Evolutionary conservation across 2,797 vertebrate species (phyloP).

Genomic region (Poecilia picta): DNA sequence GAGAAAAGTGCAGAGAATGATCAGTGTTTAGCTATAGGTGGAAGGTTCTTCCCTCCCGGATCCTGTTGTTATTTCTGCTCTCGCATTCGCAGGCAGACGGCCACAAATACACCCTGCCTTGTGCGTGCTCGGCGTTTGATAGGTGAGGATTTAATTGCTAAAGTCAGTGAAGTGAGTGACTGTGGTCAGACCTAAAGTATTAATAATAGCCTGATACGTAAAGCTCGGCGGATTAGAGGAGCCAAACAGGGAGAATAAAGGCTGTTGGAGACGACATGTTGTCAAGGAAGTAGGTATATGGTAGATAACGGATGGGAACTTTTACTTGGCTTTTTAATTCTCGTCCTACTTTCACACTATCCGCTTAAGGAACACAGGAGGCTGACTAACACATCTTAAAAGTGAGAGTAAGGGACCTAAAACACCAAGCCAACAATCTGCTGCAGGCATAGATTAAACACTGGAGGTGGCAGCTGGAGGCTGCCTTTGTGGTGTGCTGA

Average conservation of each 20-base stretch:
- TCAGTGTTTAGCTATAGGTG: constrained; percentile 51
- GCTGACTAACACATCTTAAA: constrained; percentile 20
- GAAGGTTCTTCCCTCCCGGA: constrained; percentile 33
- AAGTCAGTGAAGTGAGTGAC: constrained; percentile 55
- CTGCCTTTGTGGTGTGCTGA: neutral
- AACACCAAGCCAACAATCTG: constrained; percentile 10
- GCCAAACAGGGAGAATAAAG: constrained; percentile 30
- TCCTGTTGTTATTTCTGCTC: constrained; percentile 41
- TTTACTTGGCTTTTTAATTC: constrained; percentile 39
- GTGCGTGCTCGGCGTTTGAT: constrained; percentile 38
- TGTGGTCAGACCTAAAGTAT: constrained; percentile 42
- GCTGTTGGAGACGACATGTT: constrained; percentile 15
- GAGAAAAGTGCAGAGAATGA: constrained; percentile 20
- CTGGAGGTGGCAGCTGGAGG: constrained; percentile 5
- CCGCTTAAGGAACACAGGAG: constrained; percentile 32
- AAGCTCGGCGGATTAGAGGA: constrained; percentile 52
- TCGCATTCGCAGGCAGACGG: constrained; percentile 30
- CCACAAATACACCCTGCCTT: constrained; percentile 27
- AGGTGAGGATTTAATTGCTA: constrained; percentile 73
- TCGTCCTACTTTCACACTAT: constrained; percentile 37
- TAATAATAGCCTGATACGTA: constrained; percentile 35
- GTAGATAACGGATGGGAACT: constrained; percentile 34
- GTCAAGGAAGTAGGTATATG: constrained; percentile 38
- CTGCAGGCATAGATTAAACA: constrained; percentile 2
- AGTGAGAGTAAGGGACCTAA: constrained; percentile 13